A percentile compares a stretch with the other conserved stretches of the same genome.
phyloP scores from a whole-genome alignment of 2,113 vertebrate species.

The Barnardius zonarius region DNA sequence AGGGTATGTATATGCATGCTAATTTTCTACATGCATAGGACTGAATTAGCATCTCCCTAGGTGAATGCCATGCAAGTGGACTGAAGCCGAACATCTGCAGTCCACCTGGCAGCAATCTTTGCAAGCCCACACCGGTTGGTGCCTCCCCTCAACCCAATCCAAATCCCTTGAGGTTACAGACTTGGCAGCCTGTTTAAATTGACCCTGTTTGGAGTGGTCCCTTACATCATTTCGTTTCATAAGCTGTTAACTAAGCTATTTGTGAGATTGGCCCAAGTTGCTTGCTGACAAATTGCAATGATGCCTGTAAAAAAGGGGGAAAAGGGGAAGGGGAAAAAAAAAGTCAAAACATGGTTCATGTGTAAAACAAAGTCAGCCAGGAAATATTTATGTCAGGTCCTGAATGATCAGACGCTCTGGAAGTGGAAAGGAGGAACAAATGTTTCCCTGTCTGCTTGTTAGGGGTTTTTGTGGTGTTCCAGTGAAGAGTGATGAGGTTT shows the following conservation, averaged over 20 bases:
- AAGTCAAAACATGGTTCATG: not conserved
- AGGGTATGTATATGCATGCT: not conserved
- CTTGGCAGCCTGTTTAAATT: conserved; percentile 38
- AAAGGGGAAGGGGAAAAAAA: not conserved
- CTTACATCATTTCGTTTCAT: conserved; percentile 45
- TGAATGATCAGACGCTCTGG: not conserved
- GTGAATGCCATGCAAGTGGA: conserved; percentile 25
- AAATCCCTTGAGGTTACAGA: not conserved
- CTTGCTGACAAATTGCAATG: conserved; percentile 39
- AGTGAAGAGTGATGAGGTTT: conserved; percentile 27
- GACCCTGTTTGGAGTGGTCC: not conserved
- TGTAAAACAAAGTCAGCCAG: not conserved
- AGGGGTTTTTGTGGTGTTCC: conserved; percentile 42
- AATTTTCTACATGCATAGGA: not conserved
- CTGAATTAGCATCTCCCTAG: conserved; percentile 22
- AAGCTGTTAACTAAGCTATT: conserved; percentile 47
- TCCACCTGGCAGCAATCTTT: conserved; percentile 59
- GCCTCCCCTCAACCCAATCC: not conserved
- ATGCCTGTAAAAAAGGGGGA: not conserved
- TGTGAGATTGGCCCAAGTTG: not conserved
- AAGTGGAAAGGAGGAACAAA: conserved; percentile 34
- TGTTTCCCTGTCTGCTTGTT: conserved; percentile 38
- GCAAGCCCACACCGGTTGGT: conserved; percentile 31
- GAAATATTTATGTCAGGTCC: not conserved
- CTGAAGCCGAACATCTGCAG: conserved; percentile 23